Evolutionary conservation across 2,888 invertebrate species (phyloP).

Genomic region (Drosophila tanythrix): DNA sequence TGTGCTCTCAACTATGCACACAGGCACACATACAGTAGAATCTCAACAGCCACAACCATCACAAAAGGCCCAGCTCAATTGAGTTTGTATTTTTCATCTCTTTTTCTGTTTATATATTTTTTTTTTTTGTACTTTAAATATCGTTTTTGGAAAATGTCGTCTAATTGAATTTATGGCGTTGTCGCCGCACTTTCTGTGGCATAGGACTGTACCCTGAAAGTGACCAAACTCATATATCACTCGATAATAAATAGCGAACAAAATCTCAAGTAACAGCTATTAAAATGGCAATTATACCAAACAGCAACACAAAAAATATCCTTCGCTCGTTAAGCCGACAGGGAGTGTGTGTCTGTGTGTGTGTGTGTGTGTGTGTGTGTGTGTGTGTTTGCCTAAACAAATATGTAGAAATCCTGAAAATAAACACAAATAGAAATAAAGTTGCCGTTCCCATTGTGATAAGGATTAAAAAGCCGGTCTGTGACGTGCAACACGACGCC

Average conservation of each 20-base stretch:
- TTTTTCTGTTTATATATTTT: neutral
- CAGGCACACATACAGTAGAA: neutral
- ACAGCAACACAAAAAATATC: slow-evolving; percentile 30
- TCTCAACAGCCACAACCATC: slow-evolving; percentile 24
- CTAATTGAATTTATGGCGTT: slow-evolving; percentile 48
- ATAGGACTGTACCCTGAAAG: slow-evolving; percentile 13
- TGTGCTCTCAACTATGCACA: slow-evolving; percentile 48
- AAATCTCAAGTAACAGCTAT: slow-evolving; percentile 56
- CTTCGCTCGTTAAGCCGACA: slow-evolving; percentile 44
- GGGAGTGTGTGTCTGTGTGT: slow-evolving; percentile 12
- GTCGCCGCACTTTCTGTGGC: slow-evolving; percentile 5
- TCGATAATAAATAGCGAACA: slow-evolving; percentile 17
- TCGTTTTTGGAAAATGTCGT: slow-evolving; percentile 40
- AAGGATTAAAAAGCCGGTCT: slow-evolving; percentile 75
- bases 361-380: neutral
- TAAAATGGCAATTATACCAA: slow-evolving; percentile 71
- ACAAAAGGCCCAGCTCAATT: slow-evolving; percentile 53
- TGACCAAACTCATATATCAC: slow-evolving; percentile 2
- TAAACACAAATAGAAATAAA: slow-evolving; percentile 42
- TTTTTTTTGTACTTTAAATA: slow-evolving; percentile 16
- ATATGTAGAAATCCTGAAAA: slow-evolving; percentile 62
- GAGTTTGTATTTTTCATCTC: slow-evolving; percentile 34
- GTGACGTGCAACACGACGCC: slow-evolving; percentile 45
- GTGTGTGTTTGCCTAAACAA: slow-evolving; percentile 68
- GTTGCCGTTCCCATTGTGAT: slow-evolving; percentile 48